These are phyloP conservation scores for Ephialtes manifestator DNA, from an alignment of 2,888 invertebrate species.

Conservation along the genomic window DNA sequence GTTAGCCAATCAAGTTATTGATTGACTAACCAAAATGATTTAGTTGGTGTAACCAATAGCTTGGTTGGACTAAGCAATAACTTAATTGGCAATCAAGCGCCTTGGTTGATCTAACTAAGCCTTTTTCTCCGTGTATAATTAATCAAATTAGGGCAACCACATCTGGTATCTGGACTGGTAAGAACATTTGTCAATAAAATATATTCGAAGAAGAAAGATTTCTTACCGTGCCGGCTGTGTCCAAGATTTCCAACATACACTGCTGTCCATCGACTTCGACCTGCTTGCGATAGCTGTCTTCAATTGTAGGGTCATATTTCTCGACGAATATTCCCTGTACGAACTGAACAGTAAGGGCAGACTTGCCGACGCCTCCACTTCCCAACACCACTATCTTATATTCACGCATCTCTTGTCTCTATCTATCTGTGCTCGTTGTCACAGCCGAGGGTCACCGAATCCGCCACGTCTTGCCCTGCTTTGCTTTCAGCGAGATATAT, in stretches of 20 bases:
- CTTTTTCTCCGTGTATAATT: too few species aligned
- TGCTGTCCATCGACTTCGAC: conserved; percentile 99
- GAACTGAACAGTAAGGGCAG: conserved; percentile 98
- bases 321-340: conserved; percentile 99
- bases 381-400: conserved; percentile 99
- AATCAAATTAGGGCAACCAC: too few species aligned
- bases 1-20: too few species aligned
- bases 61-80: too few species aligned
- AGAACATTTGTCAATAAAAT: neutral
- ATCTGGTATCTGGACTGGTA: neutral
- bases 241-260: conserved; percentile 99
- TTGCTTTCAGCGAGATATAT: conserved; percentile 79
- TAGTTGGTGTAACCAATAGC: too few species aligned
- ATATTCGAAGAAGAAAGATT: conserved; percentile 28
- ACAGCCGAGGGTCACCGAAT: conserved; percentile 84
- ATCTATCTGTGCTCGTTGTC: conserved; percentile 79
- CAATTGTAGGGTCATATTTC: conserved; percentile 99
- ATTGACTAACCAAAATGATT: too few species aligned
- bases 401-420: conserved; percentile 94
- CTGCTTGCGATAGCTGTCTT: conserved; percentile 99
- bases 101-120: too few species aligned
- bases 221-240: conserved; percentile 98
- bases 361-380: conserved; percentile 99
- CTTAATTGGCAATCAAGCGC: too few species aligned
- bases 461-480: conserved; percentile 83